Evolutionary conservation across 2,797 vertebrate species (phyloP).

Genomic region (Semotilus atromaculatus): DNA sequence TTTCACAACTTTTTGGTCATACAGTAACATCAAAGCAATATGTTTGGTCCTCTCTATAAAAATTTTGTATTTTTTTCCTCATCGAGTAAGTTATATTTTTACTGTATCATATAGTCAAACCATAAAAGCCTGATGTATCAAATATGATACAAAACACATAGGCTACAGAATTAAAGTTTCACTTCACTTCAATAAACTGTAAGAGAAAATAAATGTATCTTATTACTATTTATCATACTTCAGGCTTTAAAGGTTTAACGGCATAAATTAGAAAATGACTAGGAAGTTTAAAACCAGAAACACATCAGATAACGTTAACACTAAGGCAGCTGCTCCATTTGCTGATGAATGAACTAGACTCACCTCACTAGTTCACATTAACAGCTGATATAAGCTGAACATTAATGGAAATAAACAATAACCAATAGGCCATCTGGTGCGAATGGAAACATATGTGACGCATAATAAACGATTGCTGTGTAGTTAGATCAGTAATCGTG

Average conservation of each 20-base stretch:
- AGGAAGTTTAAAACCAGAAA: too few relatives aligned
- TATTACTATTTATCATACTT: neutral
- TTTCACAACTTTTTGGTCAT: neutral
- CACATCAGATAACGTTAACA: neutral
- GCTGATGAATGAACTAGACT: neutral
- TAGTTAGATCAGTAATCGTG: neutral
- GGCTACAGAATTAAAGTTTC: neutral
- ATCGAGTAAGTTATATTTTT: neutral
- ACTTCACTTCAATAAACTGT: neutral
- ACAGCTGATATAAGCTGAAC: neutral
- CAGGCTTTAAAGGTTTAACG: neutral
- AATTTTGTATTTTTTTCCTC: neutral
- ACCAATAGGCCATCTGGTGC: neutral
- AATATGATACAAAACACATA: neutral
- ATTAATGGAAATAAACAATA: neutral
- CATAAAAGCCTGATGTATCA: neutral
- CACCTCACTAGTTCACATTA: neutral
- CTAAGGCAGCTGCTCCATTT: neutral
- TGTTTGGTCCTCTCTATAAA: neutral
- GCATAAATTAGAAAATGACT: fast-evolving
- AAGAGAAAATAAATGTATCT: neutral
- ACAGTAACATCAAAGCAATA: neutral
- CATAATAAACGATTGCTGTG: fast-evolving
- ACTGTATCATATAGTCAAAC: neutral
- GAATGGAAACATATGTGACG: neutral